A percentile compares a stretch with the other conserved stretches of the same genome.
Evolutionary conservation across 2,888 invertebrate species (phyloP).

Genomic region (Drosophila anceps): DNA sequence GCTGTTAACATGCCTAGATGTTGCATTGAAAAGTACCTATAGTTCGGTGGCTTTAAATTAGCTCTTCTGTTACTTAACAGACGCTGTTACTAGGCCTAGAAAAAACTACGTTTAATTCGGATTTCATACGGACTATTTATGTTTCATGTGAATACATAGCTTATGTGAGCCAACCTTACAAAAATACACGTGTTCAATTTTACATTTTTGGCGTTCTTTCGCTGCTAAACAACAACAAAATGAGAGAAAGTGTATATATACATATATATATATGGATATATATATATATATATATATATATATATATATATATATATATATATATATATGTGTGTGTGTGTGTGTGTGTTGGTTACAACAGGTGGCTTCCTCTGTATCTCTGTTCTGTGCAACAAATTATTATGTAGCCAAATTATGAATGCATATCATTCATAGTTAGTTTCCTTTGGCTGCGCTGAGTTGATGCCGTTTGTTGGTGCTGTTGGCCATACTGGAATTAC

Average conservation of each 20-base stretch:
- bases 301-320: neutral
- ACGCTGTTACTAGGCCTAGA: neutral
- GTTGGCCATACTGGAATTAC: neutral
- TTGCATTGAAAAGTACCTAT: neutral
- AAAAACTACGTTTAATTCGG: neutral
- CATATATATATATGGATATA: neutral
- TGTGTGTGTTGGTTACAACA: neutral
- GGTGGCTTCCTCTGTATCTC: neutral
- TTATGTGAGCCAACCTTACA: neutral
- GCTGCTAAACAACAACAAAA: conserved; percentile 5
- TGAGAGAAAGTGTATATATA: neutral
- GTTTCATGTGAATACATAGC: neutral
- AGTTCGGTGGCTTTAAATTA: neutral
- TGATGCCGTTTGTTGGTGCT: neutral
- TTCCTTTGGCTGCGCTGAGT: neutral
- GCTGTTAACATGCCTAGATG: neutral
- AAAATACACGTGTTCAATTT: neutral
- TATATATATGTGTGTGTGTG: neutral
- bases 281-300: neutral
- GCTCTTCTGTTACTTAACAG: too few species aligned
- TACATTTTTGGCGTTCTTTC: neutral
- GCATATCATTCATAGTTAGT: neutral
- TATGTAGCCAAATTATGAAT: neutral
- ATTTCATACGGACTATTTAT: neutral
- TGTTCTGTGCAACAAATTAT: neutral